Conservation (phyloP, 1,140 invertebrate species). For the Anoplolepis gracilipes region DNA sequence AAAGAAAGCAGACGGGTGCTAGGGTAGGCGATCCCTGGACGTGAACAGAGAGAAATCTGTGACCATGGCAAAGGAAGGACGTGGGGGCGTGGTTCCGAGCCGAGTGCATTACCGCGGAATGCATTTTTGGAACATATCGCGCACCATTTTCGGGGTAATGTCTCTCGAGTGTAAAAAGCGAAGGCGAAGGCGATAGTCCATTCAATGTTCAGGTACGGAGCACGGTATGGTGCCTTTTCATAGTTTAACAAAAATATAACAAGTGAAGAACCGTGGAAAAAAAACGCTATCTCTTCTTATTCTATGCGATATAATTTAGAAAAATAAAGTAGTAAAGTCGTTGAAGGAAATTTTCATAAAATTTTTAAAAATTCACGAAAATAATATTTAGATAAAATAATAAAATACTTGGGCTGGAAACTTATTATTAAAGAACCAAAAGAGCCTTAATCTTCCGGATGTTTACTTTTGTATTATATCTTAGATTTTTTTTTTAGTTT, state of each 20-base stretch:
- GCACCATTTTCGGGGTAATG: conserved; percentile 49
- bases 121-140: conserved; percentile 61
- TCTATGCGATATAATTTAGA: neutral
- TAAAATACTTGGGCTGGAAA: no score
- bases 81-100: conserved; percentile 61
- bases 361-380: no score
- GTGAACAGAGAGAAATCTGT: conserved; percentile 53
- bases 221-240: neutral
- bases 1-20: conserved; percentile 68
- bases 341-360: no score
- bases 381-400: neutral
- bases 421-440: no score
- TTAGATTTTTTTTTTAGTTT: neutral
- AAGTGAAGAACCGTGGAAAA: neutral
- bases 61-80: conserved; percentile 49
- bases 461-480: neutral
- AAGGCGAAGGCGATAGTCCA: conserved; percentile 3
- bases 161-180: conserved; percentile 30
- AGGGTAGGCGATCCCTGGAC: conserved; percentile 59
- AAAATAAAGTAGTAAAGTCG: neutral
- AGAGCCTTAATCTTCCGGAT: neutral
- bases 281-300: neutral
- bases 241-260: neutral
- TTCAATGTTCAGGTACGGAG: conserved; percentile 18
- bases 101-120: conserved; percentile 62